A percentile compares a stretch with the other conserved stretches of the same genome.
These are phyloP conservation scores for Sinotaia quadrata DNA, from an alignment of 2,888 invertebrate genomes.

Conservation along the genomic window DNA sequence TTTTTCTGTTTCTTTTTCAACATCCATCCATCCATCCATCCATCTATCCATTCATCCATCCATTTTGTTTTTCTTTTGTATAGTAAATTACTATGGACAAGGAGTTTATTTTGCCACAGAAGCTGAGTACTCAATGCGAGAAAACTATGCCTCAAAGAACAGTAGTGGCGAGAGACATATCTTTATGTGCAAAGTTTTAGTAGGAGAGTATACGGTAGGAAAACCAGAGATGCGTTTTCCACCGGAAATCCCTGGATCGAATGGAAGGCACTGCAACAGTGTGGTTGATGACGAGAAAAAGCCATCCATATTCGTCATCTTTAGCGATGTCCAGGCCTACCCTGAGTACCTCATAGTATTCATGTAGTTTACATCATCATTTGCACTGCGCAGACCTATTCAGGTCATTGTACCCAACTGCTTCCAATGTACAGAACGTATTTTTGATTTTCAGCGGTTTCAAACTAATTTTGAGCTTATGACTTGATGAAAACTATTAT, in stretches of 20 bases:
- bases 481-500: too few species aligned
- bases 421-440: too few species aligned
- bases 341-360: conserved; percentile 21
- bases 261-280: conserved; percentile 1
- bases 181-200: conserved; percentile 24
- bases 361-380: neutral
- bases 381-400: too few species aligned
- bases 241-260: neutral
- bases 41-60: too few species aligned
- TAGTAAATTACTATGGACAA: conserved; percentile 19
- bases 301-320: conserved; percentile 12
- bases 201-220: conserved; percentile 5
- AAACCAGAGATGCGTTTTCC: conserved; percentile 11
- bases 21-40: too few species aligned
- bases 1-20: too few species aligned
- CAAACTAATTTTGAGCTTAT: too few species aligned
- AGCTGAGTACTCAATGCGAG: conserved; percentile 19
- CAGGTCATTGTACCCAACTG: too few species aligned
- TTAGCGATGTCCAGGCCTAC: conserved; percentile 24
- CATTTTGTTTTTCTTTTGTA: too few species aligned
- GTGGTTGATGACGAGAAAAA: conserved; percentile 9
- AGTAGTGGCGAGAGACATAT: conserved; percentile 8
- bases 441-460: too few species aligned
- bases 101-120: conserved; percentile 19
- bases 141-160: conserved; percentile 13